These are phyloP conservation scores for Mormyrus proboscirostris DNA, from an alignment of 2,797 vertebrate species.

Conservation along the genomic window DNA sequence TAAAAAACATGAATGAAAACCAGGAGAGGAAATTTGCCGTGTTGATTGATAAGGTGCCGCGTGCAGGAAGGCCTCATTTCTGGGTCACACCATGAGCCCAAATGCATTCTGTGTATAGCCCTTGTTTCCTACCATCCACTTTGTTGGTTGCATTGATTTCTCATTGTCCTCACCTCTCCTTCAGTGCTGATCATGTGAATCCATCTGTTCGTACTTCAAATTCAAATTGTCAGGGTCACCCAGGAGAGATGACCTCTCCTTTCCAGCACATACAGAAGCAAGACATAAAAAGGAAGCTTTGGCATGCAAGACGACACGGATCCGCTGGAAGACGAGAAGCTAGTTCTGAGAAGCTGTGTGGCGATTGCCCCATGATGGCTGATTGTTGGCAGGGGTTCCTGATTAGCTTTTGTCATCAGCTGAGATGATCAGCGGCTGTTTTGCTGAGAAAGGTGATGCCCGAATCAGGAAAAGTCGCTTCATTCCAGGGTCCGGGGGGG, in stretches of 20 bases:
- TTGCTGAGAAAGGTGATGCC: neutral
- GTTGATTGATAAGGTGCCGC: slow-evolving; percentile 34
- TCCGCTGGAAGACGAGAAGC: neutral
- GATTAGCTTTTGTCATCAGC: neutral
- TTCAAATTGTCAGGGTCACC: neutral
- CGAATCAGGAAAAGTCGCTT: neutral
- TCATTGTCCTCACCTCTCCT: neutral
- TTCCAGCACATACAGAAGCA: neutral
- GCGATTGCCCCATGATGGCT: neutral
- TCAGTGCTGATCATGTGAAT: neutral
- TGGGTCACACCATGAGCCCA: neutral
- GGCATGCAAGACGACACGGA: neutral
- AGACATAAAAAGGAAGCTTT: neutral
- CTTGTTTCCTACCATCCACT: neutral
- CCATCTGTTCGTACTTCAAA: neutral
- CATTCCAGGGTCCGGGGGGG: neutral
- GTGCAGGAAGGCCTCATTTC: neutral
- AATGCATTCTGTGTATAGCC: neutral
- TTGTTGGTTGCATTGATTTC: neutral
- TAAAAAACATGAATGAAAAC: slow-evolving; percentile 54
- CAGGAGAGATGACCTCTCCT: neutral
- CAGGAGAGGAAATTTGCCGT: slow-evolving; percentile 50
- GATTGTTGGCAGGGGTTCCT: neutral
- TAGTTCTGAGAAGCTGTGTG: too few relatives aligned
- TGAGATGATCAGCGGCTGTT: neutral